Base-by-base conservation (phyloP, 2,888 invertebrate genomes). In the Watsonalla binaria region DNA sequence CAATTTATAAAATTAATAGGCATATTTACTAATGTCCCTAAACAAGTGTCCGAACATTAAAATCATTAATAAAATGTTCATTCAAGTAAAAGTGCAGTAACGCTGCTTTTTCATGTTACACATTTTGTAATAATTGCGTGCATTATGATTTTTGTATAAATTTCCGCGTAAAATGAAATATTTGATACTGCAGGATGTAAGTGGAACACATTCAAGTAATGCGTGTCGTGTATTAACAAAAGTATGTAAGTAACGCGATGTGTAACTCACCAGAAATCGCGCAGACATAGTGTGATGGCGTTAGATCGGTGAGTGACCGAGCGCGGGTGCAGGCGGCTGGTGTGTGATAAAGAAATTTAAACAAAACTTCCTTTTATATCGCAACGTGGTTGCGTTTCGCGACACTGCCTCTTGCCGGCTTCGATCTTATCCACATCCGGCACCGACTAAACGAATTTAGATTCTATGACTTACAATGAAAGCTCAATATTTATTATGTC, bases 291-390 rank as follows among this genome's bases (percentile, higher is more conserved):
- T 81, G 78, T 66, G 68, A 68, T 58, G 59, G 62, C 61, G 63
- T 62, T 57, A 68, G 68, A 74, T 67, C 65, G 67, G 65, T 66
- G 68, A 74, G 68, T 76, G 76, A 80, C 84, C 84, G 82, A 81
- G 63, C 86, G 77, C 84, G 71, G 70, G 71, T 70, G 71, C 84
- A 74, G 82, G 66, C 83, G 68, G 74, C 64, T 65, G 82, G 80
- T 85, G 74, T 88, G 81, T 90, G 89, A 86, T 87, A 88, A 87
- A 88, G 84, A 88, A 82, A 87, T 86, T 87, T 85, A 77, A 80
- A 86, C 83, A 82, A 86, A 85, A 88, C 84, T 88, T 85, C 86
- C 89, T 90, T 90, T 89, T 90, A 90, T 90, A 90, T 86, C 75
- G 78, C 89, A 87, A 90, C 90, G 88, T 89, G 87, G 77, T 86